Evolutionary conservation across 2,113 vertebrate species (phyloP), one percentile per base, ranked within the genome.

Genomic region (Nyctibius bracteatus): DNA sequence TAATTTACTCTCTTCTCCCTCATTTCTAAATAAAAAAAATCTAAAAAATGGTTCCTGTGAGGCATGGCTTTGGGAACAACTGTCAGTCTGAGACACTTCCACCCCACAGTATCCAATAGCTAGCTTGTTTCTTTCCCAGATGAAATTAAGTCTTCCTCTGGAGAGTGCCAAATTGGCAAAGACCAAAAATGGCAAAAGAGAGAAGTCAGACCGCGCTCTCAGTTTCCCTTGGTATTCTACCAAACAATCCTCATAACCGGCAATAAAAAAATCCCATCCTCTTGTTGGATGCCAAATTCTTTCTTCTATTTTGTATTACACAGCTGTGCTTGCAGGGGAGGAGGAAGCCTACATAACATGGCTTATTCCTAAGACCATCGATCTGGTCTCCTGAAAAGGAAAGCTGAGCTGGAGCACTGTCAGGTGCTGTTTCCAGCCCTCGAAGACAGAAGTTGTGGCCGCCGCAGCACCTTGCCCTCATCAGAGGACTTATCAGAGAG

Each of bases 111-210:
- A 66, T 86, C 89, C 61, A 81, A 87, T 55, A 86, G 68, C 44
- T 58, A 59, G 33, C 43, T 89, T 75, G 81, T 87, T 87, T 52
- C 93, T 92, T 92, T 87, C 84, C 70, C 78, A 82, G 66, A 90
- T 75, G 27, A 96, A 96, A 96, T 81, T 37, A 86, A 74, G 77
- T 61, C 94, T 96, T 97, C 73, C 84, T 66, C 68, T 72, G 70
- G 39, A 3, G 6, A 96, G 28, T 47, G 66, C 65, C 91, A 96
- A 95, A 41, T n/a, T 95, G 89, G 94, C 68, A 91, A 92, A 89
- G 83, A 33, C 37, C 39, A 84, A 86, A 94, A 95, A 78, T 7
- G 33, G 67, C 86, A 89, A 57, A 57, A 86, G 24, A 81, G 25
- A 89, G 51, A 92, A 86, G 59, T 84, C 63, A 59, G 59, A 85